phyloP scores from a whole-genome alignment of 2,888 invertebrate genomes.

The Agrotis clavis region DNA sequence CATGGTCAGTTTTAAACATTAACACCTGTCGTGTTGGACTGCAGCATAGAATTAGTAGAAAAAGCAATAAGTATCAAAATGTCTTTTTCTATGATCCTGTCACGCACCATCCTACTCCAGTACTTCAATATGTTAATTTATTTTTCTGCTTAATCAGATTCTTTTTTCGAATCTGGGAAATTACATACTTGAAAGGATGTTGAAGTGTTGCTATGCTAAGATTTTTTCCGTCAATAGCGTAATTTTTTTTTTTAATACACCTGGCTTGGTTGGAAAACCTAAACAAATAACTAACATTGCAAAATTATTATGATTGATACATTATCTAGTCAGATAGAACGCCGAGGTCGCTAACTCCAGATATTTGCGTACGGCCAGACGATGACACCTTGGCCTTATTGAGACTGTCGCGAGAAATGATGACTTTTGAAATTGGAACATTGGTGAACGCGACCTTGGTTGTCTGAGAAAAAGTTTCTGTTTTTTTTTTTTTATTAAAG shows the following conservation, averaged over 20 bases:
- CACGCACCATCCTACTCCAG: neutral
- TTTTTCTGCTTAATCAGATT: neutral
- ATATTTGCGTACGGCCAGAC: slow-evolving; percentile 61
- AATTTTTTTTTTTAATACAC: neutral
- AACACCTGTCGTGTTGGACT: slow-evolving; percentile 34
- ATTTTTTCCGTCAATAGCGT: neutral
- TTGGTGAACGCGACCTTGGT: slow-evolving; percentile 42
- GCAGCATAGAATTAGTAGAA: neutral
- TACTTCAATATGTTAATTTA: too few species aligned
- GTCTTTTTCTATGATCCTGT: neutral
- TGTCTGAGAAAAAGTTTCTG: slow-evolving; percentile 10
- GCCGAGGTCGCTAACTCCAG: slow-evolving; percentile 57
- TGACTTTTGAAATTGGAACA: slow-evolving; percentile 56
- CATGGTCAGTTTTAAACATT: slow-evolving; percentile 32
- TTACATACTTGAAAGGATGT: neutral
- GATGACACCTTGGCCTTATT: slow-evolving; percentile 61
- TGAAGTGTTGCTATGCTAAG: neutral
- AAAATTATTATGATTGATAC: slow-evolving; percentile 52
- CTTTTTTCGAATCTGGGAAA: neutral
- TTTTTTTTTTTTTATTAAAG: neutral
- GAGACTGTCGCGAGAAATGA: slow-evolving; percentile 54
- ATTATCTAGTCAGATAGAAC: slow-evolving; percentile 51
- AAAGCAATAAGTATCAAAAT: neutral
- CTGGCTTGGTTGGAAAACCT: slow-evolving; percentile 12
- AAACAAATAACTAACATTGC: slow-evolving; percentile 30